Evolutionary conservation across 1,140 invertebrate genomes (phyloP).

Genomic region (Reticulitermes speratus): DNA sequence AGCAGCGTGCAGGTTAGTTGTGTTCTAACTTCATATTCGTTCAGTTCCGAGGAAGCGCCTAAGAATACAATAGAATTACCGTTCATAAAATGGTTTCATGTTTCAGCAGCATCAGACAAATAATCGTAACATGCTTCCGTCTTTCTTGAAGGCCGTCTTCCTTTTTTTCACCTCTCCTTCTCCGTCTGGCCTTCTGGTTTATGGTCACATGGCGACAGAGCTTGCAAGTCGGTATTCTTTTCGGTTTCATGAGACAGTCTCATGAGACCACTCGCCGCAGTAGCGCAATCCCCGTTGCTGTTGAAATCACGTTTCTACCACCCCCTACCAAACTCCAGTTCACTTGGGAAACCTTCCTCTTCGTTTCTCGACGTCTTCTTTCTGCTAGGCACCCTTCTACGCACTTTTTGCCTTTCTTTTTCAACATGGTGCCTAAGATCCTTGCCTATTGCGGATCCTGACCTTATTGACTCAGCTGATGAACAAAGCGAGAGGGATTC

Average conservation of each 20-base stretch:
- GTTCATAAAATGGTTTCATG: no score
- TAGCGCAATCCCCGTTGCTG: background rate
- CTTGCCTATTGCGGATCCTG: background rate
- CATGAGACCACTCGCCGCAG: background rate
- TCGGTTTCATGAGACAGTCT: background rate
- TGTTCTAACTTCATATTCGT: no score
- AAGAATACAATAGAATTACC: no score
- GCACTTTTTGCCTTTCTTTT: background rate
- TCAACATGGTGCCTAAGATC: background rate
- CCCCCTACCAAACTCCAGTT: background rate
- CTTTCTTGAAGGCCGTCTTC: no score
- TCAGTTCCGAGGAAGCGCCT: no score
- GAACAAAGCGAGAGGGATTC: background rate
- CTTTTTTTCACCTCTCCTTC: no score
- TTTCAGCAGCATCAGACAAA: no score
- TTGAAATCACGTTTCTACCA: background rate
- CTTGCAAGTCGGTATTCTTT: background rate
- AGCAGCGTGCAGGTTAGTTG: no score
- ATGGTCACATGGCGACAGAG: background rate
- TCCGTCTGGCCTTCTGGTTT: background rate
- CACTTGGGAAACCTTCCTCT: background rate
- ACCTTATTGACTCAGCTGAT: background rate
- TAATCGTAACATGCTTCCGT: no score
- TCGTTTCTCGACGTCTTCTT: background rate
- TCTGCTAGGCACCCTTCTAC: no score